Evolutionary conservation across 2,797 vertebrate genomes (phyloP).

Genomic region (Pygocentrus nattereri): DNA sequence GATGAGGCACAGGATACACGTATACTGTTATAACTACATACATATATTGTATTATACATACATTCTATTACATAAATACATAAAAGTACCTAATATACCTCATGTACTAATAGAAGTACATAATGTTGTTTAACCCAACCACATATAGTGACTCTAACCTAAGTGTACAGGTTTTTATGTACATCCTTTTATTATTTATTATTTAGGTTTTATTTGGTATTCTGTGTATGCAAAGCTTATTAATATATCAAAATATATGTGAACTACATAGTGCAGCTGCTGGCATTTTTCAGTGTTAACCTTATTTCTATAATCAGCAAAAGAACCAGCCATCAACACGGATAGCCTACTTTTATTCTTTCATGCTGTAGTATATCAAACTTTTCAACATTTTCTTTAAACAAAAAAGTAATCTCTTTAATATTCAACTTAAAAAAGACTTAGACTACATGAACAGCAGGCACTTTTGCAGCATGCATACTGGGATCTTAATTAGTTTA

Average conservation of each 20-base stretch:
- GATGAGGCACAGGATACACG: background rate
- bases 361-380: background rate
- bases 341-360: background rate
- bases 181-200: background rate
- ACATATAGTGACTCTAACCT: background rate
- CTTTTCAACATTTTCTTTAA: background rate
- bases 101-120: background rate
- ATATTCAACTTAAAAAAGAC: constrained; percentile 24
- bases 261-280: background rate
- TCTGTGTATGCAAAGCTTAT: background rate
- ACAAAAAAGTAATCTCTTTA: constrained; percentile 34
- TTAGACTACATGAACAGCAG: constrained; percentile 48
- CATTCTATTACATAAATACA: background rate
- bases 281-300: background rate
- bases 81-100: too few species aligned
- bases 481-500: constrained; percentile 52
- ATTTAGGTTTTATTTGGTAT: constrained; percentile 2
- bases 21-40: background rate
- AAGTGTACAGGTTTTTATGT: too few species aligned
- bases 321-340: background rate
- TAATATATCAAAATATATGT: background rate
- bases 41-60: background rate
- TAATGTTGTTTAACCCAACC: background rate
- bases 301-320: background rate
- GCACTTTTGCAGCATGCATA: constrained; percentile 36